These are phyloP conservation scores for Drosophila chauvacae DNA, from an alignment of 1,140 invertebrate species.

Conservation along the genomic window DNA sequence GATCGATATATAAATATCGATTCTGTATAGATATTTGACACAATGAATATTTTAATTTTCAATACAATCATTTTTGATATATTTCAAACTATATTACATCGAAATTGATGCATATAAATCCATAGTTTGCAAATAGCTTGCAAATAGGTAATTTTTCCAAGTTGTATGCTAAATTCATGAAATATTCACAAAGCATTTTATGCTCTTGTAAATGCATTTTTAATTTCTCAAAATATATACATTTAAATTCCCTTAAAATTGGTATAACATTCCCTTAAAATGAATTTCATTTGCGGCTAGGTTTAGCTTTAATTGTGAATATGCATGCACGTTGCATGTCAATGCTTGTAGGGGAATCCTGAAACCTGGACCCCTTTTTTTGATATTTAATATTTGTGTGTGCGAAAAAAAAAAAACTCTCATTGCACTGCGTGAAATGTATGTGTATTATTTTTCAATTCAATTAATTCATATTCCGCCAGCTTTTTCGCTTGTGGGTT, in stretches of 20 bases:
- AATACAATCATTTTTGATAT: too few relatives aligned
- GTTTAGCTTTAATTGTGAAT: neutral
- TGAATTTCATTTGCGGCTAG: neutral
- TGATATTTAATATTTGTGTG: slow-evolving; percentile 1
- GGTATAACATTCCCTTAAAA: neutral
- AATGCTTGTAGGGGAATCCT: neutral
- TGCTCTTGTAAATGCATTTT: neutral
- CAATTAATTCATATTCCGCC: slow-evolving; percentile 4
- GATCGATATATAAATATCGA: too few relatives aligned
- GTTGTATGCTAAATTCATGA: neutral
- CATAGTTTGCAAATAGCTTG: neutral
- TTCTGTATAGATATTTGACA: too few relatives aligned
- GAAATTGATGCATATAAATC: neutral
- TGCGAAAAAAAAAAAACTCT: neutral
- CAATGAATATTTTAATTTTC: too few relatives aligned
- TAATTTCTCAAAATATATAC: neutral
- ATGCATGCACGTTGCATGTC: neutral
- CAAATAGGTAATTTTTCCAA: neutral
- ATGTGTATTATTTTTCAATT: slow-evolving; percentile 14
- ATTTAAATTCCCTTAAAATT: neutral
- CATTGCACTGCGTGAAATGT: neutral
- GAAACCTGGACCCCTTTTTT: neutral
- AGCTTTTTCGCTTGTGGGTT: neutral
- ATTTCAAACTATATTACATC: too few relatives aligned
- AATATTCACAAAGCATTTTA: neutral